Evolutionary conservation across 2,113 vertebrate species (phyloP), one percentile per base, ranked within the genome.

Genomic region (Abramis brama): DNA sequence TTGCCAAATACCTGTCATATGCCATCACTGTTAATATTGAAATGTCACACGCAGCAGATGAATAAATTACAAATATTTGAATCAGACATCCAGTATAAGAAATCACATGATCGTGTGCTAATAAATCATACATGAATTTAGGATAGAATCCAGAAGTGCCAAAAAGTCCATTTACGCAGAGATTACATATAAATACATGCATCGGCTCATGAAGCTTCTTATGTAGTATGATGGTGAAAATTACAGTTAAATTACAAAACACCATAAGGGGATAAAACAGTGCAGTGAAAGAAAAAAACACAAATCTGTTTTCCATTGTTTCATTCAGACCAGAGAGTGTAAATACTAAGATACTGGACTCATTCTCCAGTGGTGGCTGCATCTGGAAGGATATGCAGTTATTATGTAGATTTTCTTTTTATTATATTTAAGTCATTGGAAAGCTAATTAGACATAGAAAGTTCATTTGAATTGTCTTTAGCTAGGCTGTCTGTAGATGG

Each of bases 171-270:
- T 90, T 89, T 8, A 93, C 82, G 62, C 90, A 91, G 8, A 93
- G 83, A 75, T 91, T 90, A 21, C 91, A 92, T 60, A 93, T 83
- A 87, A 93, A 92, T 73, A 92, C 86, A 57, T 93, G 93, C 86
- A 89, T 90, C 3, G 87, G 89, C 64, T 89, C 86, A 79, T 90
- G 89, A 39, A 90, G 79, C 12, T 66, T 30, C 17, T 68, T 83
- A n/a, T 85, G 10, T 59, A 52, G 74, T 6, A 82, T 23, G 17
- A 90, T 83, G 6, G 74, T 86, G 3, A 79, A 39, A 74, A 87
- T 74, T 3, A 88, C 33, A 50, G 43, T 86, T 17, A 90, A 39
- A 43, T 89, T 90, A 23, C 88, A 87, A 7, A 86, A 68, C 12
- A 87, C 36, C 15, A 90, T 79, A 19, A 85, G 47, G 5, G 84